Evolutionary conservation across 1,140 invertebrate species (phyloP).

Genomic region (Doryteuthis pealeii): DNA sequence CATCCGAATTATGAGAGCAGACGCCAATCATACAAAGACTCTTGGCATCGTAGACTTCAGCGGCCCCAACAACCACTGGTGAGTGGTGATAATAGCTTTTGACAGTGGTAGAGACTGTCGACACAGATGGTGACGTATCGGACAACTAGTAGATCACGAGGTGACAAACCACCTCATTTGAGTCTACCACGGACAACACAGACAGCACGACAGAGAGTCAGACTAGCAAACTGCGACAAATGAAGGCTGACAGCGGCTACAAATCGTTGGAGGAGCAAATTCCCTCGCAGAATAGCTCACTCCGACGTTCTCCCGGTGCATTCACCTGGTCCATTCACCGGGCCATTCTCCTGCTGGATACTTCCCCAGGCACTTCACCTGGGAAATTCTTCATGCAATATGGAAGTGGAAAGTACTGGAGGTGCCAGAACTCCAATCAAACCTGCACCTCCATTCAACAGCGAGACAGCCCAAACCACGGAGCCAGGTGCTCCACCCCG

Average conservation of each 20-base stretch:
- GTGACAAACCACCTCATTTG: conserved; percentile 61
- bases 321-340: neutral
- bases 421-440: conserved; percentile 17
- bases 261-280: conserved; percentile 63
- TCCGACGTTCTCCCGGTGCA: conserved; percentile 26
- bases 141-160: conserved; percentile 62
- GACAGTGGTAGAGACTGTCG: conserved; percentile 63
- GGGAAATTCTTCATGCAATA: conserved; percentile 15
- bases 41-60: conserved; percentile 51
- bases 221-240: conserved; percentile 58
- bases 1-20: conserved; percentile 52
- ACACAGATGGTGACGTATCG: conserved; percentile 56
- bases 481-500: conserved; percentile 14
- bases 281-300: conserved; percentile 21
- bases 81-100: conserved; percentile 62
- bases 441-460: neutral
- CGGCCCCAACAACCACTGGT: conserved; percentile 29
- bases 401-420: conserved; percentile 28
- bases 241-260: conserved; percentile 65
- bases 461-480: neutral
- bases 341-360: conserved; percentile 3
- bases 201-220: conserved; percentile 60
- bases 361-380: neutral
- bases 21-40: conserved; percentile 51
- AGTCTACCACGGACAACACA: conserved; percentile 59